These are phyloP conservation scores for Aleiodes testaceus DNA, from an alignment of 2,888 invertebrate genomes.

Conservation along the genomic window DNA sequence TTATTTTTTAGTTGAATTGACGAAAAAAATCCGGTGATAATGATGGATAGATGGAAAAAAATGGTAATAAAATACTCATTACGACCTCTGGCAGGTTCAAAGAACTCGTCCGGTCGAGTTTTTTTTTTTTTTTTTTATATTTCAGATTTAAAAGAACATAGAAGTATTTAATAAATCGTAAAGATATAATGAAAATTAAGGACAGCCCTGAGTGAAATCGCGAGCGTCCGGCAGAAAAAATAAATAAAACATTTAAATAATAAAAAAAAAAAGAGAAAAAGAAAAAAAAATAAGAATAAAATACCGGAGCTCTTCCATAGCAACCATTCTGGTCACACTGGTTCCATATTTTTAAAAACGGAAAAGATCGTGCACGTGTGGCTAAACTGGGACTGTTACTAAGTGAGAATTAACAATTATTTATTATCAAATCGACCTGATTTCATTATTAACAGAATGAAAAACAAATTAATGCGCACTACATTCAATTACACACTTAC, in stretches of 20 bases:
- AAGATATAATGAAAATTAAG: slow-evolving; percentile 45
- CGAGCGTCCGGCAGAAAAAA: slow-evolving; percentile 61
- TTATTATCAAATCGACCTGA: slow-evolving; percentile 44
- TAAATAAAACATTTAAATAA: slow-evolving; percentile 9
- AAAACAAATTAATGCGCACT: background rate
- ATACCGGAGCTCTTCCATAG: slow-evolving; percentile 72
- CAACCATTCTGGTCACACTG: slow-evolving; percentile 74
- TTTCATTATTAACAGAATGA: slow-evolving; percentile 1
- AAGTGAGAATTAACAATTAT: slow-evolving; percentile 42
- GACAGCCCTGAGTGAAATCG: slow-evolving; percentile 66
- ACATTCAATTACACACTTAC: slow-evolving; percentile 17
- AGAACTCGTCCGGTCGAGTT: slow-evolving; percentile 30
- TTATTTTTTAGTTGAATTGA: slow-evolving; percentile 34
- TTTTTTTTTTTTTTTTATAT: slow-evolving; percentile 12
- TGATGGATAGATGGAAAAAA: background rate
- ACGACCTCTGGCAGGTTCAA: slow-evolving; percentile 30
- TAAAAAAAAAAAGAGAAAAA: slow-evolving; percentile 1
- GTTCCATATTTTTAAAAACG: slow-evolving; percentile 72
- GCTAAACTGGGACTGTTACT: slow-evolving; percentile 63
- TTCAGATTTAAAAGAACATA: slow-evolving; percentile 21
- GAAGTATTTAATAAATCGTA: slow-evolving; percentile 1
- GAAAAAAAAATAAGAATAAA: slow-evolving; percentile 23
- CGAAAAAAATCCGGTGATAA: slow-evolving; percentile 13
- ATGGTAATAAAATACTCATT: slow-evolving; percentile 27
- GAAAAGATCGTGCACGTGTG: slow-evolving; percentile 68